Evolutionary conservation across 2,797 vertebrate genomes (phyloP).

Genomic region (Hoplostethus atlanticus): DNA sequence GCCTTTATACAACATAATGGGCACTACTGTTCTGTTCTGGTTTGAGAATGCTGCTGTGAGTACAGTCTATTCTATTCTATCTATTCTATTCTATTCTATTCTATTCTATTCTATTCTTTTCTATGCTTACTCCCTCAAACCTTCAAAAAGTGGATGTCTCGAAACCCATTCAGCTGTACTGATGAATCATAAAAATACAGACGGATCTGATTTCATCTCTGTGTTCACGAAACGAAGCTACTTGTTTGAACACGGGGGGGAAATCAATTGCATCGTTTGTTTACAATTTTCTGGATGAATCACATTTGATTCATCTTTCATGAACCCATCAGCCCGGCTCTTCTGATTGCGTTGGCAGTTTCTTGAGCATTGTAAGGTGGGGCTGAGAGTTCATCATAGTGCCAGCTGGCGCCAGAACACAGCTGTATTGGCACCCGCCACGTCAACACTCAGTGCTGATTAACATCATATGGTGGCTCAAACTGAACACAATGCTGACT

Average conservation of each 20-base stretch:
- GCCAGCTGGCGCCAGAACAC: conserved; percentile 59
- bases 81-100: too few species aligned
- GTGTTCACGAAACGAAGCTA: not conserved
- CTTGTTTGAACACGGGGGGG: not conserved
- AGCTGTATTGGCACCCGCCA: conserved; percentile 72
- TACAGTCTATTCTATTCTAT: too few species aligned
- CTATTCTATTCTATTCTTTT: not conserved
- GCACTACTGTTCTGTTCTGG: not conserved
- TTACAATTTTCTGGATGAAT: too few species aligned
- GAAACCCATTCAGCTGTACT: conserved; percentile 8
- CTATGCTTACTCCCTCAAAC: not conserved
- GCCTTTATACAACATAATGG: not conserved
- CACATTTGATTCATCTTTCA: not conserved
- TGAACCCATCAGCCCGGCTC: conserved; percentile 21
- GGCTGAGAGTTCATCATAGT: conserved; percentile 43
- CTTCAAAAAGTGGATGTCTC: not conserved
- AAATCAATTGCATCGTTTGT: not conserved
- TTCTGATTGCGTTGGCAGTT: conserved; percentile 19
- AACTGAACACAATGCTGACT: conserved; percentile 61
- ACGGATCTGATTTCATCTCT: conserved; percentile 6
- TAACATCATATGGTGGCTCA: conserved; percentile 46
- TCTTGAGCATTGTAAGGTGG: conserved; percentile 60
- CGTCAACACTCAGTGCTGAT: conserved; percentile 66
- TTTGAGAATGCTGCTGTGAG: too few species aligned
- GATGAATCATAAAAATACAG: not conserved